Evolutionary conservation across 1,140 invertebrate genomes (phyloP).

Genomic region (Tetragonula clypearis): DNA sequence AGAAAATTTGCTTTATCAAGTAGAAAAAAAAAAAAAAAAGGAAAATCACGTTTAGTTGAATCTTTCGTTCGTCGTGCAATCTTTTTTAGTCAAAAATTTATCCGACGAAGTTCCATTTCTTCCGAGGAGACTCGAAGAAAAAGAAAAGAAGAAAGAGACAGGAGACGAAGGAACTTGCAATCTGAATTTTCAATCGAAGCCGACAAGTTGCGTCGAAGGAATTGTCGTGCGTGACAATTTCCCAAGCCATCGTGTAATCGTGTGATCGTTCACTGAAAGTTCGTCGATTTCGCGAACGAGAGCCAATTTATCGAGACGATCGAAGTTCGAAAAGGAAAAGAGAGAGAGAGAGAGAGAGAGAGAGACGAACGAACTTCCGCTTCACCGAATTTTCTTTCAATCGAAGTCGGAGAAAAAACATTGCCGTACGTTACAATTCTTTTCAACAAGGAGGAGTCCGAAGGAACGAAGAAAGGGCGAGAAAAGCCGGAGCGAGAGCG

Average conservation of each 20-base stretch:
- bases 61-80: not conserved
- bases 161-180: not conserved
- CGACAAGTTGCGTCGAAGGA: not conserved
- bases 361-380: too few species aligned
- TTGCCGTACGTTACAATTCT: not conserved
- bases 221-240: not conserved
- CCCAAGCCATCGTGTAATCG: not conserved
- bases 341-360: too few species aligned
- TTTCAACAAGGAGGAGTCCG: too few species aligned
- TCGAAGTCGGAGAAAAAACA: too few species aligned
- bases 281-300: not conserved
- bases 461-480: too few species aligned
- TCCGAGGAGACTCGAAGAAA: not conserved
- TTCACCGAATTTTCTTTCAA: too few species aligned
- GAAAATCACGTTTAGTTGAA: too few species aligned
- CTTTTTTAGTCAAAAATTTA: not conserved
- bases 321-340: too few species aligned
- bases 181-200: not conserved
- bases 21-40: too few species aligned
- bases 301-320: too few species aligned
- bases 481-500: not conserved
- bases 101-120: not conserved
- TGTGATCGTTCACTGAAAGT: not conserved
- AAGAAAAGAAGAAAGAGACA: too few species aligned
- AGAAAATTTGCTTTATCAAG: too few species aligned